phyloP scores from a whole-genome alignment of 2,113 vertebrate species.

The Hemicordylus capensis region DNA sequence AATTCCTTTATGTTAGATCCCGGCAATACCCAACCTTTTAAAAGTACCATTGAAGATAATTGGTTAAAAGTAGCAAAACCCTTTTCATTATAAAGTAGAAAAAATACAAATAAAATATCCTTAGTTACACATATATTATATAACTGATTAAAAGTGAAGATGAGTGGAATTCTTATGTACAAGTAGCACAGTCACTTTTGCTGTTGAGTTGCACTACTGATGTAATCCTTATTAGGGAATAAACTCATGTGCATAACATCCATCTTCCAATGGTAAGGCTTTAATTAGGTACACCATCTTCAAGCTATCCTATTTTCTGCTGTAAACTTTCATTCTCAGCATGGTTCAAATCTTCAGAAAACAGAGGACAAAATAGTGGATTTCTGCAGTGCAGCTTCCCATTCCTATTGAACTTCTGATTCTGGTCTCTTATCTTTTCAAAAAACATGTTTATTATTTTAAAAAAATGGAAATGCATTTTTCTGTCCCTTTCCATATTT shows the following conservation, averaged over 20 bases:
- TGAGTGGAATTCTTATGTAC: background rate
- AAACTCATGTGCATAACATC: background rate
- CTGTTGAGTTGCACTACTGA: background rate
- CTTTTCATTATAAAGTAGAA: background rate
- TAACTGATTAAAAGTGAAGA: background rate
- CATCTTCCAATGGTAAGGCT: background rate
- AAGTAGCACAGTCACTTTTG: background rate
- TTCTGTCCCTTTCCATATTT: conserved; percentile 22
- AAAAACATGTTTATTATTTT: background rate
- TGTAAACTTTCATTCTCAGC: background rate
- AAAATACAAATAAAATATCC: background rate
- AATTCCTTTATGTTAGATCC: background rate
- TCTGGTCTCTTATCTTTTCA: background rate
- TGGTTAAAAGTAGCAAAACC: background rate
- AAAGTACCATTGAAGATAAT: background rate
- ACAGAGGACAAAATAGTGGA: background rate
- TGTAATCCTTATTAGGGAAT: background rate
- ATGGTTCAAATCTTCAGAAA: background rate
- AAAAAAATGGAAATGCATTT: background rate
- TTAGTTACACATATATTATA: background rate
- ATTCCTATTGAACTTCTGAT: background rate
- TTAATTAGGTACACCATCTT: background rate
- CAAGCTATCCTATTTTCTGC: background rate
- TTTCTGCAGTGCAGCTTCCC: background rate
- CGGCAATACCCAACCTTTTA: background rate